Percentiles rank a stretch among this genome's conserved stretches.
Conservation (phyloP, 2,797 vertebrate genomes). For the Melanotaenia pygmaea region DNA sequence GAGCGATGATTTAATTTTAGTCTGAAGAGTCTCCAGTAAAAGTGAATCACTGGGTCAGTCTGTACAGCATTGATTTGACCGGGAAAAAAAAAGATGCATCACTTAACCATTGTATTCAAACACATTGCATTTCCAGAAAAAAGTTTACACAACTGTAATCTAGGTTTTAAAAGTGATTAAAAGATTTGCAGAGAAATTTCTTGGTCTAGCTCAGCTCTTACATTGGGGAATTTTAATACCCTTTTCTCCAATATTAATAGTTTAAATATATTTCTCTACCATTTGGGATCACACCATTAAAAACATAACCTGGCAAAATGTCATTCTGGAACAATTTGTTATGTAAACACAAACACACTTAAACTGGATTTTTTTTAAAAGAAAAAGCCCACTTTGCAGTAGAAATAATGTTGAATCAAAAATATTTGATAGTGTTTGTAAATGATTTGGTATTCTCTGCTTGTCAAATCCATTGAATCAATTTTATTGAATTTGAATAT, state of each 20-base stretch:
- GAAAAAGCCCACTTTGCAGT: neutral
- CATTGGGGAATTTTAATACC: constrained; percentile 31
- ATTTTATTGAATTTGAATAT: neutral
- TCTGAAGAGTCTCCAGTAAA: constrained; percentile 15
- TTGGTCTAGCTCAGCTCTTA: neutral
- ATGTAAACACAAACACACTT: neutral
- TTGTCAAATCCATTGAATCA: neutral
- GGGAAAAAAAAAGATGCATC: constrained; percentile 31
- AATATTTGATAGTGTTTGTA: neutral
- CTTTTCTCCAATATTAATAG: neutral
- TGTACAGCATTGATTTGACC: neutral
- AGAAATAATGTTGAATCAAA: neutral
- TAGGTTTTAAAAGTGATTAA: constrained; percentile 42
- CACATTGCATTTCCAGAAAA: constrained; percentile 15
- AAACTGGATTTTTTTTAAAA: too few relatives aligned
- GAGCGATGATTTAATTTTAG: constrained; percentile 16
- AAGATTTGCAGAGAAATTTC: constrained; percentile 27
- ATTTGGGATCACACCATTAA: neutral
- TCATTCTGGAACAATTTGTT: neutral
- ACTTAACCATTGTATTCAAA: constrained; percentile 2
- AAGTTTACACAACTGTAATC: constrained; percentile 20
- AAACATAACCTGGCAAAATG: neutral
- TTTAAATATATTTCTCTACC: neutral
- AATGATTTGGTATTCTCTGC: neutral
- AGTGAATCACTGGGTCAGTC: constrained; percentile 47